Evolutionary conservation across 2,797 vertebrate species (phyloP).

Genomic region (Nasua narica): DNA sequence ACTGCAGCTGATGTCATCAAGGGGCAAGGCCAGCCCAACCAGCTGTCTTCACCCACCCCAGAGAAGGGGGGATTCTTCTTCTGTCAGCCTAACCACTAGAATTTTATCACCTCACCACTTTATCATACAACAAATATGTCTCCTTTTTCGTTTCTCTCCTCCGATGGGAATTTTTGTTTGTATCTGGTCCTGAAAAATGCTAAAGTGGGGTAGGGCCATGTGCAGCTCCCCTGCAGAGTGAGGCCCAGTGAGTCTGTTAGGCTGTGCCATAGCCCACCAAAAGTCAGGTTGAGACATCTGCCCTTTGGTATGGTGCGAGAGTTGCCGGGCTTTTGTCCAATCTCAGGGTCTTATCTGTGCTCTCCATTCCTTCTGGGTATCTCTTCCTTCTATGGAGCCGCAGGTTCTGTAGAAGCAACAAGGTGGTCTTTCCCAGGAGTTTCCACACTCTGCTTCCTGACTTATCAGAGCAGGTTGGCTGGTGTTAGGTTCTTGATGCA

Average conservation of each 20-base stretch:
- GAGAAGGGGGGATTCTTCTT: background rate
- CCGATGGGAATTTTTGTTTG: background rate
- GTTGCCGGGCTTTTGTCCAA: background rate
- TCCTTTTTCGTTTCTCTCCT: slow-evolving; percentile 15
- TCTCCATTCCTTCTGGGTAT: background rate
- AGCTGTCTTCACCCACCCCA: background rate
- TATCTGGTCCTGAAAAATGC: background rate
- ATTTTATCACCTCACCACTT: background rate
- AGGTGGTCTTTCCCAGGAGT: background rate
- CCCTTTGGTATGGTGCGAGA: background rate
- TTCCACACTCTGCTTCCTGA: background rate
- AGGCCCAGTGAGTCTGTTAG: background rate
- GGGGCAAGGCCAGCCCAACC: background rate
- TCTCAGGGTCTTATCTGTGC: background rate
- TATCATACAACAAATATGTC: background rate
- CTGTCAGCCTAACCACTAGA: background rate
- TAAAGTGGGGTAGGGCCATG: background rate
- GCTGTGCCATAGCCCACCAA: background rate
- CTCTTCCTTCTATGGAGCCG: background rate
- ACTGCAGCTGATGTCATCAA: background rate
- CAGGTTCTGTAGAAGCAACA: background rate
- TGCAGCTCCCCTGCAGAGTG: background rate
- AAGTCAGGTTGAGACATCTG: background rate
- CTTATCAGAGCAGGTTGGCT: background rate
- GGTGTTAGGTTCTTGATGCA: background rate